These are phyloP conservation scores for Amia ocellicauda DNA, from an alignment of 2,113 vertebrate genomes.

Conservation along the genomic window DNA sequence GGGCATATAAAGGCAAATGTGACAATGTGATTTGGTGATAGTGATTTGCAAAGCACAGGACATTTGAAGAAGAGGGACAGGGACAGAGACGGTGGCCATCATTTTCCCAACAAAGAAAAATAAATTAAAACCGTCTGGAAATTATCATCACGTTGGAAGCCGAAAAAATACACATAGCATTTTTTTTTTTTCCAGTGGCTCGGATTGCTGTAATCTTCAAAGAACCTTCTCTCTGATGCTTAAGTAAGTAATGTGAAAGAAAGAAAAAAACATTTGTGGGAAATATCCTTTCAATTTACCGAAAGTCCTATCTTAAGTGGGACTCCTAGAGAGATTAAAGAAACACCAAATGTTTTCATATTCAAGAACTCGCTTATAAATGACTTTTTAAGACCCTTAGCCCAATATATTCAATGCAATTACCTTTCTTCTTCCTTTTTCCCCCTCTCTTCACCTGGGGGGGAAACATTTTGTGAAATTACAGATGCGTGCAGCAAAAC, in stretches of 20 bases:
- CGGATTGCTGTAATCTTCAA: conserved; percentile 48
- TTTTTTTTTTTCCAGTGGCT: conserved; percentile 14
- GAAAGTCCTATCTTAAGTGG: conserved; percentile 13
- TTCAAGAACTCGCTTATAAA: conserved; percentile 13
- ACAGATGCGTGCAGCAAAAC: conserved; percentile 5
- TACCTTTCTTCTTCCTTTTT: conserved; percentile 16
- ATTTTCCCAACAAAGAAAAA: conserved; percentile 35
- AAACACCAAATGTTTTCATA: conserved; percentile 17
- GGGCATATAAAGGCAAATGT: conserved; percentile 35
- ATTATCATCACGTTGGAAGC: conserved; percentile 31
- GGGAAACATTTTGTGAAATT: conserved; percentile 13
- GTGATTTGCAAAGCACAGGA: conserved; percentile 8
- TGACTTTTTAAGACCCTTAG: conserved; percentile 9
- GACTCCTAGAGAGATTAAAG: conserved; percentile 31
- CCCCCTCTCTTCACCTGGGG: conserved; percentile 19
- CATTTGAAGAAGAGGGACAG: conserved; percentile 16
- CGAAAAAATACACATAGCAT: conserved; percentile 30
- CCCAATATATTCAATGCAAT: conserved; percentile 7
- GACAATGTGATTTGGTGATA: too few relatives aligned
- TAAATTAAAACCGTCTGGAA: conserved; percentile 27
- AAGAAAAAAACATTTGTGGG: conserved; percentile 4
- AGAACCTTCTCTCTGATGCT: conserved; percentile 32
- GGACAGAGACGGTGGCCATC: conserved; percentile 33
- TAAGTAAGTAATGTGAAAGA: conserved; percentile 16
- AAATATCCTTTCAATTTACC: conserved; percentile 20